Evolutionary conservation across 2,113 vertebrate genomes (phyloP).

Genomic region (Eolophus roseicapilla): DNA sequence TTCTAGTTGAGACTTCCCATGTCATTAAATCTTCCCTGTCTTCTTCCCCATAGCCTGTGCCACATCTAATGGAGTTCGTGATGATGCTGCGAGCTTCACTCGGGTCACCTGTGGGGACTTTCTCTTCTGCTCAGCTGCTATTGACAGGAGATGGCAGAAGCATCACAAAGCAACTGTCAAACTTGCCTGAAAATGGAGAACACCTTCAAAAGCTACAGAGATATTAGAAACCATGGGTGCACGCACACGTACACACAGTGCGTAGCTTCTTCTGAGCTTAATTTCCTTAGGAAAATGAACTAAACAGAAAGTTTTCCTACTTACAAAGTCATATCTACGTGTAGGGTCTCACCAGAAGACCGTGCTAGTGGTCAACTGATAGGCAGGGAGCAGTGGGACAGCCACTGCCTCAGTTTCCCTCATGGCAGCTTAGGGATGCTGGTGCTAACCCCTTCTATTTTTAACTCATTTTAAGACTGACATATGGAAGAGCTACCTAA

Average conservation of each 20-base stretch:
- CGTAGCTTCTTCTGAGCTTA: background rate
- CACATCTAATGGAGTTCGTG: rapidly evolving
- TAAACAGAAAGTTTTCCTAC: background rate
- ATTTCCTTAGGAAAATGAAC: background rate
- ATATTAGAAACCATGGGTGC: background rate
- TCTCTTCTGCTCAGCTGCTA: background rate
- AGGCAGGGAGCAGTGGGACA: background rate
- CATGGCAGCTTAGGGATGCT: background rate
- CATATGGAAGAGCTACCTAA: background rate
- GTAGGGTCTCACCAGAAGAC: background rate
- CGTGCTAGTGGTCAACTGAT: rapidly evolving
- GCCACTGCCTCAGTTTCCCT: constrained; percentile 2
- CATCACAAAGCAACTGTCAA: background rate
- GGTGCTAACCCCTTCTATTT: background rate
- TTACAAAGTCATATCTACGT: rapidly evolving
- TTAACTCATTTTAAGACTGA: background rate
- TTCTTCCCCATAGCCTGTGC: background rate
- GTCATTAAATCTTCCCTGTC: background rate
- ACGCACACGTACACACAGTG: rapidly evolving
- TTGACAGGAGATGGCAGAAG: background rate
- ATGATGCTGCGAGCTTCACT: background rate
- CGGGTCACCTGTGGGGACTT: background rate
- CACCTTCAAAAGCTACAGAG: background rate
- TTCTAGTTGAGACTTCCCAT: background rate
- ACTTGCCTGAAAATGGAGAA: background rate